Conservation (phyloP, 2,888 invertebrate genomes). For the Eucera pruinosa region DNA sequence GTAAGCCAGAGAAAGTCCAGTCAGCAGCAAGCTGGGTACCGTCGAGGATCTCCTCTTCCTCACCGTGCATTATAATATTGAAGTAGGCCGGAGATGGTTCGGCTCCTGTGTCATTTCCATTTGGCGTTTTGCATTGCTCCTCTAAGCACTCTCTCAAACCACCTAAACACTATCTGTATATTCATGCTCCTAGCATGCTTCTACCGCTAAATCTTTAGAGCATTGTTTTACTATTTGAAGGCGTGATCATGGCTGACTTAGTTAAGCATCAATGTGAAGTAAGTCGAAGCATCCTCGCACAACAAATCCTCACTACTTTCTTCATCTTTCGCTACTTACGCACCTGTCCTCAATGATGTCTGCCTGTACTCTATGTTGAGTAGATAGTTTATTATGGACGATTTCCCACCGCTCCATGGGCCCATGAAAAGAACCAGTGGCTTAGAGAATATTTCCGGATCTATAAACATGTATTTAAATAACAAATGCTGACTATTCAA, state of each 20-base stretch:
- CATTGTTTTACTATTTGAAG: slow-evolving; percentile 18
- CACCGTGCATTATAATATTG: slow-evolving; percentile 95
- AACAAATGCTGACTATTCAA: background rate
- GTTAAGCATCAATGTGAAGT: slow-evolving; percentile 45
- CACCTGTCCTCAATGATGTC: slow-evolving; percentile 94
- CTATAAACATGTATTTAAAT: slow-evolving; percentile 81
- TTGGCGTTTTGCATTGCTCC: slow-evolving; percentile 70
- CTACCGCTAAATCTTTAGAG: slow-evolving; percentile 52
- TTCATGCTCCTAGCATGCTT: slow-evolving; percentile 66
- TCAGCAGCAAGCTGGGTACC: slow-evolving; percentile 98
- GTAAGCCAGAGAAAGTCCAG: slow-evolving; percentile 96
- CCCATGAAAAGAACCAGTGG: slow-evolving; percentile 97
- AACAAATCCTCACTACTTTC: slow-evolving; percentile 36
- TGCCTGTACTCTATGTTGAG: slow-evolving; percentile 94
- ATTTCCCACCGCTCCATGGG: slow-evolving; percentile 98
- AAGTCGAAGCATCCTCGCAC: slow-evolving; percentile 33
- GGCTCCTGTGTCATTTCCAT: slow-evolving; percentile 88
- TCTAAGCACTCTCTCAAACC: slow-evolving; percentile 73
- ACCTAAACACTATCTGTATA: slow-evolving; percentile 74
- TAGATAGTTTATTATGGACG: slow-evolving; percentile 96
- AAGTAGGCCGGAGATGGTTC: slow-evolving; percentile 97
- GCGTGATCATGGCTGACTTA: slow-evolving; percentile 41
- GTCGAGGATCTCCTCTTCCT: slow-evolving; percentile 93
- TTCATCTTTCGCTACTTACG: slow-evolving; percentile 47
- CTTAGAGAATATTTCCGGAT: slow-evolving; percentile 97